These are phyloP conservation scores for Drosophila histrio DNA, from an alignment of 2,888 invertebrate species.

Conservation along the genomic window DNA sequence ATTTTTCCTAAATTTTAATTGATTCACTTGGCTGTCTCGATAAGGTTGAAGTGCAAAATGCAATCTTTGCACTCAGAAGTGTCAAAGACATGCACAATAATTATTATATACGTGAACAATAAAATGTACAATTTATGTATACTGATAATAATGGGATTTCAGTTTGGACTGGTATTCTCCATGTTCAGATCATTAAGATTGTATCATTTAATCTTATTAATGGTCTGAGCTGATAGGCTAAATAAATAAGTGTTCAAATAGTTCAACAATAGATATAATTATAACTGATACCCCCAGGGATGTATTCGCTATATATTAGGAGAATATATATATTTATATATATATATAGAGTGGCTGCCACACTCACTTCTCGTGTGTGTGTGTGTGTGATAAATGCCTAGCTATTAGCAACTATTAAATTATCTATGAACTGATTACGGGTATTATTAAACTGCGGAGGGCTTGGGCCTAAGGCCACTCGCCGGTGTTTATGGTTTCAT, in stretches of 20 bases:
- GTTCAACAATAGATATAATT: conserved; percentile 8
- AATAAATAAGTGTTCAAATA: conserved; percentile 3
- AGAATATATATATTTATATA: not conserved
- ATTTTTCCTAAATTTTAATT: not conserved
- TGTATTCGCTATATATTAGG: not conserved
- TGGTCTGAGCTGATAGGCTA: not conserved
- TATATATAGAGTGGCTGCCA: not conserved
- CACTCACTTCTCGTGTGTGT: conserved; percentile 33
- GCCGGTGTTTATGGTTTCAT: conserved; percentile 14
- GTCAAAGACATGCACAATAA: conserved; percentile 12
- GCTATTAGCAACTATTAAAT: conserved; percentile 71
- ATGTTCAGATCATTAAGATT: conserved; percentile 18
- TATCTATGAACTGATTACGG: conserved; percentile 73
- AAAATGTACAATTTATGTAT: conserved; percentile 22
- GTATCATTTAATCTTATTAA: conserved; percentile 15
- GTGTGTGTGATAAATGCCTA: conserved; percentile 41
- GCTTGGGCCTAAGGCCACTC: conserved; percentile 15
- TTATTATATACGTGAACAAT: conserved; percentile 12
- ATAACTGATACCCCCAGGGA: conserved; percentile 6
- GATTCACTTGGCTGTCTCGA: not conserved
- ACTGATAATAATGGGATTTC: conserved; percentile 13
- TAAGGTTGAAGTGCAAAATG: conserved; percentile 32
- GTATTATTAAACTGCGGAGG: conserved; percentile 49
- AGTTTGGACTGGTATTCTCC: not conserved
- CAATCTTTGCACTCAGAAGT: conserved; percentile 19